A percentile compares a stretch with the other conserved stretches of the same genome.
These are phyloP conservation scores for Agapostemon virescens DNA, from an alignment of 2,888 invertebrate genomes.

Conservation along the genomic window DNA sequence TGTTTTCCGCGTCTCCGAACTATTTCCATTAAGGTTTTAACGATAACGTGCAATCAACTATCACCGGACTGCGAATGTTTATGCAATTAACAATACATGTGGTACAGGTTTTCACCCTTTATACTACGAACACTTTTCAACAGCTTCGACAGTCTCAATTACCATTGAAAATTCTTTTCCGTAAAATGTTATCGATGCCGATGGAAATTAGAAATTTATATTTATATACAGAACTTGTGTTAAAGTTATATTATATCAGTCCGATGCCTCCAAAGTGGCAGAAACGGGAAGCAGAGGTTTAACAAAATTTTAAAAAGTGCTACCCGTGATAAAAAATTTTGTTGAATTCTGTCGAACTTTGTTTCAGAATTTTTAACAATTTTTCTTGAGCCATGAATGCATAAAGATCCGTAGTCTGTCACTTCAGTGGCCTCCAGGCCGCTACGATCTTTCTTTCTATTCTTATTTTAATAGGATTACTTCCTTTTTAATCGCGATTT, in stretches of 20 bases:
- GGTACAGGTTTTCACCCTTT: no score
- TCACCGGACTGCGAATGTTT: neutral
- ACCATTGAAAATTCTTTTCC: no score
- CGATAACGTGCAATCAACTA: constrained; percentile 33
- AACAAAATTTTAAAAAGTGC: no score
- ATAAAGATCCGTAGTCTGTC: neutral
- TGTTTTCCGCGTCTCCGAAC: neutral
- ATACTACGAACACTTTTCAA: no score
- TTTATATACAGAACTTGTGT: no score
- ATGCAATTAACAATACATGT: neutral
- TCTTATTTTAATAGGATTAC: neutral
- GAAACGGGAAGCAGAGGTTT: no score
- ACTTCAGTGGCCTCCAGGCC: neutral
- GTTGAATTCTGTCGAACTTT: neutral
- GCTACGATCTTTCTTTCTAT: neutral
- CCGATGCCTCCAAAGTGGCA: no score
- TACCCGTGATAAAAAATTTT: no score
- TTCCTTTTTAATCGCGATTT: constrained; percentile 7
- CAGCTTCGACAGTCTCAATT: no score
- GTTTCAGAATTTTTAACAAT: neutral
- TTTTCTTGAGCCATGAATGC: neutral
- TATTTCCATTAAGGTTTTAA: constrained; percentile 23
- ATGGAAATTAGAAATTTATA: no score
- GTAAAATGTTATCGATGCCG: no score
- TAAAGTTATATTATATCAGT: no score